These are phyloP conservation scores for Pelobates fuscus DNA, from an alignment of 2,113 vertebrate species.

Conservation along the genomic window DNA sequence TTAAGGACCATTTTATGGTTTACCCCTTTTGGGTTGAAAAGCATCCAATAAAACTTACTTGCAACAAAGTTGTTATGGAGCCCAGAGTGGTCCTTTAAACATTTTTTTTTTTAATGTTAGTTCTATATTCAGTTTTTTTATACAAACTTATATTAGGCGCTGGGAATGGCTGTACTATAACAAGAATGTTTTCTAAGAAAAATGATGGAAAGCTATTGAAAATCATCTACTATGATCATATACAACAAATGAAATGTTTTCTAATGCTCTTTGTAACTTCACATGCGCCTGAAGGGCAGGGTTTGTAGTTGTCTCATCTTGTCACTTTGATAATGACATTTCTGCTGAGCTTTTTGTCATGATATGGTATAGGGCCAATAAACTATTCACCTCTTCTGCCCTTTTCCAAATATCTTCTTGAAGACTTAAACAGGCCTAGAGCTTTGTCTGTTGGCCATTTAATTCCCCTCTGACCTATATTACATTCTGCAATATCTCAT, in stretches of 20 bases:
- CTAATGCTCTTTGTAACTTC: constrained; percentile 26
- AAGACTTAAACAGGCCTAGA: constrained; percentile 24
- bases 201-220: neutral
- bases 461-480: constrained; percentile 22
- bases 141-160: too few relatives aligned
- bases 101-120: too few relatives aligned
- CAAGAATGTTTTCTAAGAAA: too few relatives aligned
- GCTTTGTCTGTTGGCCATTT: constrained; percentile 1
- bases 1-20: too few relatives aligned
- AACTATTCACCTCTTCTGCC: constrained; percentile 36
- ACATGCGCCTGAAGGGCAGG: constrained; percentile 24
- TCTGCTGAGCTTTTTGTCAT: constrained; percentile 30
- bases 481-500: constrained; percentile 29
- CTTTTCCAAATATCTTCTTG: constrained; percentile 40
- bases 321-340: constrained; percentile 49
- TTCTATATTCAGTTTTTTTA: too few relatives aligned
- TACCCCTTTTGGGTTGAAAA: too few relatives aligned
- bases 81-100: too few relatives aligned
- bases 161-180: too few relatives aligned
- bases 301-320: constrained; percentile 28
- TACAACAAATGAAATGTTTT: constrained; percentile 11
- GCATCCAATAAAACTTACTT: too few relatives aligned
- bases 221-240: constrained; percentile 12
- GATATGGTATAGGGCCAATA: constrained; percentile 29
- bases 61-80: too few relatives aligned